A percentile compares a stretch with the other conserved stretches of the same genome.
Evolutionary conservation across 2,888 invertebrate genomes (phyloP).

Genomic region (Ormia ochracea): DNA sequence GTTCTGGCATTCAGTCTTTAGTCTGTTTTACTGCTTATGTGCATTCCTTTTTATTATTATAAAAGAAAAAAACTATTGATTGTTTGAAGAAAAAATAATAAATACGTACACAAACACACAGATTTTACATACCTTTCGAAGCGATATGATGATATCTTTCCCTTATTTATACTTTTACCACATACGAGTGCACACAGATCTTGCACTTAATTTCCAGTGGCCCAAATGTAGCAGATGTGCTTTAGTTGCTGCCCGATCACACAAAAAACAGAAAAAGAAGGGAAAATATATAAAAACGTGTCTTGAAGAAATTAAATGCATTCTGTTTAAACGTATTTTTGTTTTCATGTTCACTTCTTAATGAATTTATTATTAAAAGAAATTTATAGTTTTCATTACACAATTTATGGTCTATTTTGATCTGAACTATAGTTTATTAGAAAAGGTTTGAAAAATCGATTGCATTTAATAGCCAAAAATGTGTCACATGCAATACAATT

Average conservation of each 20-base stretch:
- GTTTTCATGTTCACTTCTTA: constrained; percentile 53
- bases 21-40: constrained; percentile 30
- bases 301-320: constrained; percentile 46
- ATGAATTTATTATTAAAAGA: constrained; percentile 34
- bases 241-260: constrained; percentile 21
- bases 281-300: not conserved
- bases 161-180: constrained; percentile 29
- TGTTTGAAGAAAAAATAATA: constrained; percentile 23
- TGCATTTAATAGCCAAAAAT: not conserved
- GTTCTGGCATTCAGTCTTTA: not conserved
- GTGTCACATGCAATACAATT: not conserved
- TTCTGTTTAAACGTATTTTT: constrained; percentile 18
- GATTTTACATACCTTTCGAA: constrained; percentile 53
- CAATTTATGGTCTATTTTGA: constrained; percentile 59
- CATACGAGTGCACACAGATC: not conserved
- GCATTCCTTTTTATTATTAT: constrained; percentile 13
- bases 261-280: too few relatives aligned
- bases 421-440: constrained; percentile 42
- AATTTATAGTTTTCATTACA: constrained; percentile 44
- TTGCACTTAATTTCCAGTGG: constrained; percentile 5
- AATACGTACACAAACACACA: constrained; percentile 14
- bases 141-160: constrained; percentile 27
- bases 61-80: not conserved
- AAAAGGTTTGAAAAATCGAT: constrained; percentile 47
- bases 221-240: constrained; percentile 59